Base-by-base conservation (phyloP, 2,888 invertebrate species). In the Sarcophaga subvicina region DNA sequence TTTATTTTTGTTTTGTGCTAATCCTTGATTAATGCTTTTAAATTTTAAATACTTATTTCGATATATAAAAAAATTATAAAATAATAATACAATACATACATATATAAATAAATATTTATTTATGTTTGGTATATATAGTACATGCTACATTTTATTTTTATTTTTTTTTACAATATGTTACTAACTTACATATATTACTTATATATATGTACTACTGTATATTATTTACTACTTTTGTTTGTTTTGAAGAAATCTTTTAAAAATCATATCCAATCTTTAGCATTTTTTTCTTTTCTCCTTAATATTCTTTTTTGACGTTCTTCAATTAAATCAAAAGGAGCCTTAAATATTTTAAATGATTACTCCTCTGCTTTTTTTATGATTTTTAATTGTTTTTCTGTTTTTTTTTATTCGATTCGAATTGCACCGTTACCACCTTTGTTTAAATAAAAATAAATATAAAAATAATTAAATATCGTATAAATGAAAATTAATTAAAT, bases 371-470 rank as follows among this genome's bases (percentile, higher is more conserved):
- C 78, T 54, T 54, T 14, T 11, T 14, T 54, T 77, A 62, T 83
- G 54, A 47, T 49, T 27, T 27, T 59, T 64, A 12, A 10, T 49
- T 76, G 78, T 63, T 63, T 71, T 83, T 78, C 37, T 37, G 6
- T 37, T 37, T 10, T 8, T 37, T 37, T 37, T 37, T 37, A 37
- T 37, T 37, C 8, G 37, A 37, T 76, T 79, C 49, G 22, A 90
- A 90, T 90, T 91, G 91, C 92, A 91, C 92, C 92, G 91, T 91
- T 91, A 90, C 92, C 91, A 90, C 91, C 91, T 91, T 90, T 89
- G 88, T 90, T 88, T 89, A 87, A 54, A 54, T 54, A 54, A 54
- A 54, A 49, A 49, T 12, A 49, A 12, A 49, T 12, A 77, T 71
- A 4, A n/a, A 60, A 62, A 62, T 62, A n/a, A 20, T n/a, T 64